Base-by-base conservation (phyloP, 1,140 invertebrate species). In the Apis cerana region DNA sequence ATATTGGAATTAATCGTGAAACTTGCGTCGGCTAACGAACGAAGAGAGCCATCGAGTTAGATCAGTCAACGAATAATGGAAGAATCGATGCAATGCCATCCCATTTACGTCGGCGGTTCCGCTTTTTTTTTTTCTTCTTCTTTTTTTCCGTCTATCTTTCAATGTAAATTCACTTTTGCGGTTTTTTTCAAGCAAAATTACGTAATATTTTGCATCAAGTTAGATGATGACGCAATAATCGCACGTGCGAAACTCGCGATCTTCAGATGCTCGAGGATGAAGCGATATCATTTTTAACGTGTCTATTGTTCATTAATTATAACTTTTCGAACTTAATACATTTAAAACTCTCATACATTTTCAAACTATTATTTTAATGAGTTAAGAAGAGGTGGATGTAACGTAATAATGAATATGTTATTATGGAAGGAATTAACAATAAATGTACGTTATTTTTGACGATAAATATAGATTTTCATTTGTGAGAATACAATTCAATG, bases 1-100 rank as follows among this genome's bases (percentile, higher is more conserved):
- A 88, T 88, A 88, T 88, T 87, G 87, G 85, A 88, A 88, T 88
- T 88, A 88, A 87, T 88, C 87, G 83, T 61, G 82, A 88, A 85
- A 79, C 78, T 84, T 81, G 85, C 59, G 65, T 62, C 67, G 75
- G 72, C 85, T 87, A 88, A 88, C 86, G 86, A 88, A 87, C 81
- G 85, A 71, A 75, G 77, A 80, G 82, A 80, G 64, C 83, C 67
- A 80, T 87, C 85, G 82, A 87, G 82, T 85, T 88, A 85, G 85
- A 88, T 88, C 86, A 84, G 82, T 88, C 86, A 82, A 87, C 85
- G 86, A 87, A 87, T 88, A 88, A 87, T 87, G 86, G 85, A 81
- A 64, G 84, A 87, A 88, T 88, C 86, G 85, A 88, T 87, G 85
- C 83, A 85, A 85, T 76, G 71, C 19, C 67, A 50, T 61, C 17